Evolutionary conservation across 2,113 vertebrate species (phyloP), one percentile per base, ranked within the genome.

Genomic region (Ceuthmochares aereus): DNA sequence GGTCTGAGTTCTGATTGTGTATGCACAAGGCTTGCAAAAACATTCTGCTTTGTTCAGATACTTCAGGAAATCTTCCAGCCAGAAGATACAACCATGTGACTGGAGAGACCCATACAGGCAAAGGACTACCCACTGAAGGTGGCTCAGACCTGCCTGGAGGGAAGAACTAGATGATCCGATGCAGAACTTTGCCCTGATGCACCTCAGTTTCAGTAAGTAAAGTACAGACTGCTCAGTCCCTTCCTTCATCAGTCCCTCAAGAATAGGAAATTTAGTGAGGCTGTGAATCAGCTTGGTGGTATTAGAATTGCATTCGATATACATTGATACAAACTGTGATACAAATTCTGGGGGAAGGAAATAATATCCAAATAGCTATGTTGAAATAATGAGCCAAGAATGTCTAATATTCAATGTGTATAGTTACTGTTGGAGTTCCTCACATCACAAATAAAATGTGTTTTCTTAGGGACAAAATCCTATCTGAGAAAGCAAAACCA

Each of bases 21-120:
- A 9, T 12, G 17, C 56, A 45, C 3, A 1, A 78, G 27, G 30
- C 62, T 85, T 75, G 75, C 30, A 56, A 29, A 91, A 60, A 12
- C 1, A 0, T 55, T 93, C 76, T 87, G 21, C 52, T 93, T 74
- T 84, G 55, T 37, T 7, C 94, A 98, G 98, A 96, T 96, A 3
- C 89, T 97, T 76, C 98, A 98, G 79, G 97, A 98, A 94, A 97
- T 97, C 93, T 97, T 98, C 68, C 98, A 98, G 97, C 97, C 97
- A 5, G 97, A 98, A 95, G 96, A 97, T 47, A 97, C 96, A 30
- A 96, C 98, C 45, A 47, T 78, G 94, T 90, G 97, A 60, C 84
- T 98, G 81, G 97, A 98, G 75, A 96, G 90, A 58, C 95, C 98
- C 72, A 97, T 98, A 52, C 60, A 88, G 92, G 95, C 97, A 56